Evolutionary conservation across 2,888 invertebrate species (phyloP).

Genomic region (Ypsolopha scabrella): DNA sequence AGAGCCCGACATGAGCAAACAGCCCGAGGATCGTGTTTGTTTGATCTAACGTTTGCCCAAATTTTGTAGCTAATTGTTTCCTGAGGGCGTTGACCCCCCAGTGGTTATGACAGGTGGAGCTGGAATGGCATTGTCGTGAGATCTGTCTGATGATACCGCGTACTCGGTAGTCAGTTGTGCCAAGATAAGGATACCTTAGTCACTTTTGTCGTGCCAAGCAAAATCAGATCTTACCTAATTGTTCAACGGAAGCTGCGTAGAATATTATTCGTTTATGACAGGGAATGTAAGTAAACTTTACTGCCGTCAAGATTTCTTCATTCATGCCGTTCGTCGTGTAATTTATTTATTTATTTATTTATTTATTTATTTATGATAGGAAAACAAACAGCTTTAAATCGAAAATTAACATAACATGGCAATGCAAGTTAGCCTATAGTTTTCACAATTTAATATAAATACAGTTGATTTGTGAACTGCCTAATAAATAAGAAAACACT

Average conservation of each 20-base stretch:
- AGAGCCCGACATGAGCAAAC: conserved; percentile 60
- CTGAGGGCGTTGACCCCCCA: conserved; percentile 38
- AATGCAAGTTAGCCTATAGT: no score
- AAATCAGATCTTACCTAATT: conserved; percentile 41
- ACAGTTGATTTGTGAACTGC: no score
- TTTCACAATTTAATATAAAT: no score
- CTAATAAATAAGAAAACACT: no score
- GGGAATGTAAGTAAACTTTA: conserved; percentile 55
- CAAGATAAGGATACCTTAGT: conserved; percentile 33
- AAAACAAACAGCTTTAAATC: no score
- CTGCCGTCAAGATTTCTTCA: conserved; percentile 53
- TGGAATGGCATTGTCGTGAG: conserved; percentile 64
- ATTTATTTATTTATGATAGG: no score
- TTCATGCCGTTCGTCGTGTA: conserved; percentile 42
- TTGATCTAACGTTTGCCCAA: conserved; percentile 53
- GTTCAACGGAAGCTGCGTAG: conserved; percentile 56
- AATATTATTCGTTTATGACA: conserved; percentile 49
- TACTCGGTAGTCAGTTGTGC: conserved; percentile 27
- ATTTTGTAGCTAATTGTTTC: conserved; percentile 50
- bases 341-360: no score
- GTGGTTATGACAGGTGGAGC: conserved; percentile 61
- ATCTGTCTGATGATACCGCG: conserved; percentile 44
- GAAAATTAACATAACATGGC: no score
- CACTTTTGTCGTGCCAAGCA: conserved; percentile 25
- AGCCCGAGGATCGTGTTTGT: conserved; percentile 63